phyloP scores from a whole-genome alignment of 2,888 invertebrate genomes.

The Thyatira batis region DNA sequence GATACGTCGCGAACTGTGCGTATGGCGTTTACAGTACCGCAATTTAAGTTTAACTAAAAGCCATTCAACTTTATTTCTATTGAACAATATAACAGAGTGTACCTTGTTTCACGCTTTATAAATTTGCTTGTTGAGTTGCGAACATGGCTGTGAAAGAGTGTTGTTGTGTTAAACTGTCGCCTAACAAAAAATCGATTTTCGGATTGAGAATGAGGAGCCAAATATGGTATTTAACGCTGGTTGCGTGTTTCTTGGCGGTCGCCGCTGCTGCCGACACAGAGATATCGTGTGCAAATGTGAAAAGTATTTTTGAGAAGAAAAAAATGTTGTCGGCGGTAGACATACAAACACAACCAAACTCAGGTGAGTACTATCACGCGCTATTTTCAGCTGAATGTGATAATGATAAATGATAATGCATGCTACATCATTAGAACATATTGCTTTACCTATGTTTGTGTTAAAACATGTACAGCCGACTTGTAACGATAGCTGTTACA shows the following conservation, averaged over 20 bases:
- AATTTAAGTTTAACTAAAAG: constrained; percentile 38
- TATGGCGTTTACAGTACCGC: constrained; percentile 49
- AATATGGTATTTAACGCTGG: constrained; percentile 73
- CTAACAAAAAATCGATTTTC: constrained; percentile 80
- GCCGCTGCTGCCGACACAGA: constrained; percentile 63
- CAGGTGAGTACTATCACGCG: constrained; percentile 72
- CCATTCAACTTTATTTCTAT: constrained; percentile 46
- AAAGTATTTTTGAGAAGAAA: constrained; percentile 75
- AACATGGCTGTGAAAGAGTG: constrained; percentile 79
- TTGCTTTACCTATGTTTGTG: constrained; percentile 14
- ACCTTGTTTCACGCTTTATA: constrained; percentile 39
- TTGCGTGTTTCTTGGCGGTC: constrained; percentile 61
- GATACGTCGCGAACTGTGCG: constrained; percentile 49
- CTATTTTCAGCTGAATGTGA: constrained; percentile 48
- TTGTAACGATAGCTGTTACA: background rate
- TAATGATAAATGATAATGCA: constrained; percentile 57
- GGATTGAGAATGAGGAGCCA: constrained; percentile 73
- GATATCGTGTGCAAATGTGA: constrained; percentile 77
- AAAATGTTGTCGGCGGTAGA: constrained; percentile 75
- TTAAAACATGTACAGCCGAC: background rate
- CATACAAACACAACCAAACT: constrained; percentile 75
- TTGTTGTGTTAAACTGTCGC: constrained; percentile 76
- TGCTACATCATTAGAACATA: constrained; percentile 28
- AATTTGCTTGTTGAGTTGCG: constrained; percentile 31
- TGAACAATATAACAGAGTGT: constrained; percentile 49